Conservation (phyloP, 2,797 vertebrate species). For the Myotis daubentonii region DNA sequence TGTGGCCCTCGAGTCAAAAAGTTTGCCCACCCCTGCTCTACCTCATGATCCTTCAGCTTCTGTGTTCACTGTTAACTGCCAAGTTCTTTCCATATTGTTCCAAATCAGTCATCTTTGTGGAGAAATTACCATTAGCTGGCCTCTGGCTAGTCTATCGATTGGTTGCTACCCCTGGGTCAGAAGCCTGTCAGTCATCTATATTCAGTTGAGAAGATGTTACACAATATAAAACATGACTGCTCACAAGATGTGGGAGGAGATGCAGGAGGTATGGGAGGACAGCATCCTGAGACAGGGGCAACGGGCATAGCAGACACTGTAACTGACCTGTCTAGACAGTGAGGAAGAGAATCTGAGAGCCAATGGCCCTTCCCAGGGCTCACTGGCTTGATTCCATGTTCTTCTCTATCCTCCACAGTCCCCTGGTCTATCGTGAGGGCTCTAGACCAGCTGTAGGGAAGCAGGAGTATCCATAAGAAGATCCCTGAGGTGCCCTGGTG, state of each 20-base stretch:
- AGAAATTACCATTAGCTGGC: neutral
- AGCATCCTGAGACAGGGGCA: neutral
- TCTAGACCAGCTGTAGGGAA: neutral
- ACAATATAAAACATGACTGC: neutral
- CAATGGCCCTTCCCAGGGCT: neutral
- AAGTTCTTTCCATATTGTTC: neutral
- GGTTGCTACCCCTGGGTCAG: neutral
- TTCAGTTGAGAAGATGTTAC: neutral
- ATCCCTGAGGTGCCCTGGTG: neutral
- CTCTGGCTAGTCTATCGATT: neutral
- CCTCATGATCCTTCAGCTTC: neutral
- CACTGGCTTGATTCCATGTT: neutral
- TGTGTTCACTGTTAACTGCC: neutral
- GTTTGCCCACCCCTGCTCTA: no score
- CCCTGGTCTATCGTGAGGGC: neutral
- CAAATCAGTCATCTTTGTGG: neutral
- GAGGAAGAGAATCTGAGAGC: neutral
- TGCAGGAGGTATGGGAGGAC: neutral
- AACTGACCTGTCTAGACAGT: neutral
- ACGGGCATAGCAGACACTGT: neutral
- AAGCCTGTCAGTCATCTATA: neutral
- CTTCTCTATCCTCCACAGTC: neutral
- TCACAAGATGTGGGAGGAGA: neutral
- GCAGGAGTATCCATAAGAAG: neutral
- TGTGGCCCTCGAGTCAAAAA: no score